These are phyloP conservation scores for Tinea pellionella DNA, from an alignment of 2,888 invertebrate species.

Conservation along the genomic window DNA sequence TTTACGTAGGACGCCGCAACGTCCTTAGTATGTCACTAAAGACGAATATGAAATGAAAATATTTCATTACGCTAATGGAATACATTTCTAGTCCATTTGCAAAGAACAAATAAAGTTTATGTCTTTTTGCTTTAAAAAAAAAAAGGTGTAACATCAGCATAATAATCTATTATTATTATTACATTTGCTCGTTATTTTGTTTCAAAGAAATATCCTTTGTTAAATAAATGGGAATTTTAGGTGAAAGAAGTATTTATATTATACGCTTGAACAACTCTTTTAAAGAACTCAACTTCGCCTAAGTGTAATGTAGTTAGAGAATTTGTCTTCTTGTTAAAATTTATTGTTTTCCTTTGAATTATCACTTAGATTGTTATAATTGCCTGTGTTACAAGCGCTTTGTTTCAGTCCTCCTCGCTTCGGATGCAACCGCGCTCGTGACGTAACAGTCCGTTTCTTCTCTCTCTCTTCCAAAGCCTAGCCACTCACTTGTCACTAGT, in stretches of 20 bases:
- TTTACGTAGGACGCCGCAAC: too few relatives aligned
- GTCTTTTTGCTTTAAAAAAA: not conserved
- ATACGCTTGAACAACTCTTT: not conserved
- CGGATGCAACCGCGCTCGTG: too few relatives aligned
- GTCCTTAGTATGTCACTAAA: not conserved
- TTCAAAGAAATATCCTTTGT: too few relatives aligned
- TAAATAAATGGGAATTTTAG: too few relatives aligned
- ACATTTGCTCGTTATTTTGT: too few relatives aligned
- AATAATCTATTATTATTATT: not conserved
- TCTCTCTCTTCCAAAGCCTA: too few relatives aligned
- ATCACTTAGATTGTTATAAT: too few relatives aligned
- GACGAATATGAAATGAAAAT: not conserved
- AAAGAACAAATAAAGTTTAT: not conserved
- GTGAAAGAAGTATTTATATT: not conserved
- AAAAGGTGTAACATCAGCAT: not conserved
- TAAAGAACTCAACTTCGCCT: not conserved
- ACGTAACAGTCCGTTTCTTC: too few relatives aligned
- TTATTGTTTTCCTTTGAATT: not conserved
- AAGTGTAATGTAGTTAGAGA: not conserved
- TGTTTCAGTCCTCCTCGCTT: too few relatives aligned
- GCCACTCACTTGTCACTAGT: too few relatives aligned
- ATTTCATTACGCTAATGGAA: conserved; percentile 5
- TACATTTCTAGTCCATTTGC: not conserved
- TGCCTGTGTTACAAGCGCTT: too few relatives aligned
- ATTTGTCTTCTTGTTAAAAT: not conserved